Conservation (phyloP, 1,140 invertebrate species). For the Andricus grossulariae region DNA sequence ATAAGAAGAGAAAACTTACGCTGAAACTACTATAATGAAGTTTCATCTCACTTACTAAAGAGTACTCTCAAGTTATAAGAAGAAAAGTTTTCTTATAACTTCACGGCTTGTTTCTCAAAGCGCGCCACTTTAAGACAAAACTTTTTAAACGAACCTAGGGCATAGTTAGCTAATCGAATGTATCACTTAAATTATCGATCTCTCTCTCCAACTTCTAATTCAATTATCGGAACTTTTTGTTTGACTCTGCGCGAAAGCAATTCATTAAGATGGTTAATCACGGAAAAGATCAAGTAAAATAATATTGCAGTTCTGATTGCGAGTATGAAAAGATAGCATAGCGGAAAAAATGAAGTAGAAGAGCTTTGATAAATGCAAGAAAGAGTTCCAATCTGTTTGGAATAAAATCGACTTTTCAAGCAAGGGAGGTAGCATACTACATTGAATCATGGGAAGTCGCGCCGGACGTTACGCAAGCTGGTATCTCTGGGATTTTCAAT, state of each 20-base stretch:
- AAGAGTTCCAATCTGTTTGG: conserved; percentile 3
- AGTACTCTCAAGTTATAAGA: conserved; percentile 26
- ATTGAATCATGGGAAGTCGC: conserved; percentile 21
- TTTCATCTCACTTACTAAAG: conserved; percentile 25
- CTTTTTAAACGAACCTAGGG: conserved; percentile 18
- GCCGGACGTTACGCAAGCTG: conserved; percentile 46
- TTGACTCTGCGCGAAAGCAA: background rate
- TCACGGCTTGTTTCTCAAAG: conserved; percentile 28
- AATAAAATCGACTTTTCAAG: conserved; percentile 27
- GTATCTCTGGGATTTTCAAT: conserved; percentile 63
- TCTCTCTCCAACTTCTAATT: conserved; percentile 8
- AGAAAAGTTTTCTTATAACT: conserved; percentile 27
- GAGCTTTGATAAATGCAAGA: conserved; percentile 4
- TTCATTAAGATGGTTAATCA: background rate
- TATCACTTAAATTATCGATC: conserved; percentile 17
- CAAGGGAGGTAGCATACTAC: conserved; percentile 21
- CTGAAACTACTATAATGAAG: conserved; percentile 21
- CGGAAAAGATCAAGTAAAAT: background rate
- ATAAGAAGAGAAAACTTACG: background rate
- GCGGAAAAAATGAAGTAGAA: background rate
- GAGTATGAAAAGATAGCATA: background rate
- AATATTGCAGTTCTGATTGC: background rate
- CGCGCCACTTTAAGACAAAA: conserved; percentile 18
- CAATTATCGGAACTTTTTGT: conserved; percentile 8
- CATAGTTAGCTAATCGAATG: conserved; percentile 17